Conservation (phyloP, 2,113 vertebrate genomes). For the Phrynosoma blainvillii region DNA sequence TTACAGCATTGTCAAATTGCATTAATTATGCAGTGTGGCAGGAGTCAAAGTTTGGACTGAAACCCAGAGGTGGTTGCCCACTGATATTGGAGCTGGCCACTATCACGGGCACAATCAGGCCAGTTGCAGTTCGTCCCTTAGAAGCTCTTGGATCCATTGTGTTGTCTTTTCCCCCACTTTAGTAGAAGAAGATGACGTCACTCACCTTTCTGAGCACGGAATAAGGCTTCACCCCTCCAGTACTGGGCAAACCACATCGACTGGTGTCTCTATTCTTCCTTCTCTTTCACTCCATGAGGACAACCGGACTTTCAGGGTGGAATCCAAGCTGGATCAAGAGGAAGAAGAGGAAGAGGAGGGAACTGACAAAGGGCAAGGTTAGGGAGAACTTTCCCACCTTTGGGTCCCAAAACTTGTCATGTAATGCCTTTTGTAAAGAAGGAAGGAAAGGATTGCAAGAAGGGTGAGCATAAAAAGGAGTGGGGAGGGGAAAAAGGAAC, state of each 20-base stretch:
- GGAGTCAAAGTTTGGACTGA: too few species aligned
- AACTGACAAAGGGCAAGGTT: conserved; percentile 64
- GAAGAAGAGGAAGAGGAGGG: conserved; percentile 67
- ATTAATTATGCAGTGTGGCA: too few species aligned
- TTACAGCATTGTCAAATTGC: too few species aligned
- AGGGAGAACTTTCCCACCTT: not conserved
- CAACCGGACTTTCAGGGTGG: not conserved
- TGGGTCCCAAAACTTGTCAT: too few species aligned
- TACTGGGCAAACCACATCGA: not conserved
- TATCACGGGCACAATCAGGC: too few species aligned
- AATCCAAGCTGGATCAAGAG: conserved; percentile 39
- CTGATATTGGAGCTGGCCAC: too few species aligned
- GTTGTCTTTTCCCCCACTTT: not conserved
- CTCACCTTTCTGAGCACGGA: not conserved
- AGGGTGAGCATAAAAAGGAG: not conserved
- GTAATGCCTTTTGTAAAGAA: too few species aligned
- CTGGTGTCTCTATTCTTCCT: not conserved
- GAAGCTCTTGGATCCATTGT: not conserved
- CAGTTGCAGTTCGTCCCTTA: not conserved
- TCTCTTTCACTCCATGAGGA: conserved; percentile 53
- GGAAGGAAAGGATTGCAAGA: not conserved
- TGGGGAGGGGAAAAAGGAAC: too few species aligned
- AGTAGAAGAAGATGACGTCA: conserved; percentile 40
- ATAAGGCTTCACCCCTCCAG: conserved; percentile 47
- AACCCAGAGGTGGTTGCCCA: too few species aligned